Evolutionary conservation across 2,797 vertebrate species (phyloP).

Genomic region (Momotus momota): DNA sequence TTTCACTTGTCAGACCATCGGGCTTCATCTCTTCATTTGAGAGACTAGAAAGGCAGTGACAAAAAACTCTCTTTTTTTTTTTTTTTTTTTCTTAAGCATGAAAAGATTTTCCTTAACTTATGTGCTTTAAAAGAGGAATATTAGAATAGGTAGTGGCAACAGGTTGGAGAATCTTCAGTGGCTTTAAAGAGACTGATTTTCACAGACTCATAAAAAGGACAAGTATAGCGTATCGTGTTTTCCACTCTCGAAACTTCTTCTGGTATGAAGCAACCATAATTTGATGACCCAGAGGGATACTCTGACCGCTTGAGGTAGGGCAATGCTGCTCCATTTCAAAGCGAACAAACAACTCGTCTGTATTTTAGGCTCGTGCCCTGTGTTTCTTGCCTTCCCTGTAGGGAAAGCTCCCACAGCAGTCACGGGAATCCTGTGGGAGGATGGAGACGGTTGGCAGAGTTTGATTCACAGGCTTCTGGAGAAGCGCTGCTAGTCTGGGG

Average conservation of each 20-base stretch:
- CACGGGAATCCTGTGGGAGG: conserved; percentile 27
- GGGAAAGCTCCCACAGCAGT: neutral
- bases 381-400: neutral
- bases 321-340: neutral
- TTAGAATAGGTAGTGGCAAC: neutral
- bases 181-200: neutral
- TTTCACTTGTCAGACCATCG: neutral
- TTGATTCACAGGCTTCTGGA: neutral
- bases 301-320: neutral
- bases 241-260: neutral
- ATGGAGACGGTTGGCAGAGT: neutral
- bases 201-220: neutral
- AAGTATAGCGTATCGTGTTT: neutral
- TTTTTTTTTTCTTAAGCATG: neutral
- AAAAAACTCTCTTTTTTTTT: fast-evolving
- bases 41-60: neutral
- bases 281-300: neutral
- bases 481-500: neutral
- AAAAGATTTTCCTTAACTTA: neutral
- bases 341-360: neutral
- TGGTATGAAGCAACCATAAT: neutral
- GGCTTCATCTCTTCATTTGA: neutral
- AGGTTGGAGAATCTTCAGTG: neutral
- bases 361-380: conserved; percentile 5
- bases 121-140: neutral